Conservation (phyloP, 2,888 invertebrate species). For the Cryptophagus acutangulus region DNA sequence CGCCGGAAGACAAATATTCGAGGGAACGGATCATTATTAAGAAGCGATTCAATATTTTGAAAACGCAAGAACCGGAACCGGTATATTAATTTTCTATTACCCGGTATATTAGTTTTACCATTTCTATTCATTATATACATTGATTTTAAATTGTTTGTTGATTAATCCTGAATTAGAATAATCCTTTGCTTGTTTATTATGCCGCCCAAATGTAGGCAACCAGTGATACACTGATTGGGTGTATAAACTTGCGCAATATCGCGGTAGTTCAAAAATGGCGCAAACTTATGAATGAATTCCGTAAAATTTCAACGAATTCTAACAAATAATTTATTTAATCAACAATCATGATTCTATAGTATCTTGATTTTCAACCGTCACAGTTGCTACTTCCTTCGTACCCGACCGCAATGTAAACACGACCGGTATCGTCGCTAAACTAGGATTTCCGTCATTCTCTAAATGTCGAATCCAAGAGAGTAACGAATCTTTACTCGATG, state of each 20-base stretch:
- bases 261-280: no score
- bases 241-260: no score
- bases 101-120: background rate
- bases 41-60: conserved; percentile 15
- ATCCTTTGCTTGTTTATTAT: no score
- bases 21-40: conserved; percentile 17
- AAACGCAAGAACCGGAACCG: conserved; percentile 17
- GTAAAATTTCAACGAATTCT: no score
- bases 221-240: no score
- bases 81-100: conserved; percentile 11
- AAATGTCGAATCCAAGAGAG: conserved; percentile 86
- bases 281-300: no score
- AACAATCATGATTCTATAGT: no score
- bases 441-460: conserved; percentile 70
- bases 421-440: conserved; percentile 70
- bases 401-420: conserved; percentile 75
- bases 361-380: background rate
- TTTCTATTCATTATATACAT: no score
- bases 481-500: conserved; percentile 83
- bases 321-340: no score
- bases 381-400: conserved; percentile 42
- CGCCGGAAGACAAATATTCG: conserved; percentile 19
- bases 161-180: no score
- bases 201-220: no score
- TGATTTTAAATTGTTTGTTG: no score